A percentile compares a stretch with the other conserved stretches of the same genome.
phyloP scores from a whole-genome alignment of 2,113 vertebrate species.

The Puntigrus tetrazona region DNA sequence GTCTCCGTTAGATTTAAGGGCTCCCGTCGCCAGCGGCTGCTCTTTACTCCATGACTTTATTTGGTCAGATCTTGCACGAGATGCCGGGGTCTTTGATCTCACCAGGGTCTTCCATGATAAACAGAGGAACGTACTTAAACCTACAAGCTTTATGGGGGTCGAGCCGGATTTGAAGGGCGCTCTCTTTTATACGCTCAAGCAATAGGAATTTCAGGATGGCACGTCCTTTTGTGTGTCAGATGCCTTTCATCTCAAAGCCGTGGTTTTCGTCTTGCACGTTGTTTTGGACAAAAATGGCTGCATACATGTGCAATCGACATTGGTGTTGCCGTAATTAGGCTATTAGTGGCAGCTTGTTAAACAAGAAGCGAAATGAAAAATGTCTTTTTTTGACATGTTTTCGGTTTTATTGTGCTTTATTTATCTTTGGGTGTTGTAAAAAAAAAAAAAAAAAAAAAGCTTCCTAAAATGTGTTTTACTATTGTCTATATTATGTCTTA shows the following conservation, averaged over 20 bases:
- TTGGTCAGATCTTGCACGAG: conserved; percentile 19
- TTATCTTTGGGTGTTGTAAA: no score
- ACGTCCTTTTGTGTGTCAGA: not conserved
- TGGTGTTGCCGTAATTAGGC: not conserved
- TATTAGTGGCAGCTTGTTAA: not conserved
- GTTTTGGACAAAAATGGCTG: not conserved
- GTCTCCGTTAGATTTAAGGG: conserved; percentile 60
- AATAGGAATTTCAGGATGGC: conserved; percentile 5
- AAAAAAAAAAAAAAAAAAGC: no score
- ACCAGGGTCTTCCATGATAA: conserved; percentile 28
- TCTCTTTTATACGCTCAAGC: conserved; percentile 36
- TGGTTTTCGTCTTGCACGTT: not conserved
- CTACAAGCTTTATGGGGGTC: conserved; percentile 30
- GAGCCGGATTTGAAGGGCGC: not conserved
- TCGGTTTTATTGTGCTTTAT: no score
- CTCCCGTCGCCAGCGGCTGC: not conserved
- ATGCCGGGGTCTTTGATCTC: conserved; percentile 27
- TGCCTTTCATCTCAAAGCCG: not conserved
- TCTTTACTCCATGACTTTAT: conserved; percentile 43
- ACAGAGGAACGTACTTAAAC: conserved; percentile 31
- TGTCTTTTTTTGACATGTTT: not conserved
- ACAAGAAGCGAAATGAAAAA: no score
- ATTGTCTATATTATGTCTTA: no score
- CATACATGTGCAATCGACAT: not conserved
- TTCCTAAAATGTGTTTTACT: no score